phyloP scores from a whole-genome alignment of 1,140 invertebrate species.

The Tetragonula clypearis region DNA sequence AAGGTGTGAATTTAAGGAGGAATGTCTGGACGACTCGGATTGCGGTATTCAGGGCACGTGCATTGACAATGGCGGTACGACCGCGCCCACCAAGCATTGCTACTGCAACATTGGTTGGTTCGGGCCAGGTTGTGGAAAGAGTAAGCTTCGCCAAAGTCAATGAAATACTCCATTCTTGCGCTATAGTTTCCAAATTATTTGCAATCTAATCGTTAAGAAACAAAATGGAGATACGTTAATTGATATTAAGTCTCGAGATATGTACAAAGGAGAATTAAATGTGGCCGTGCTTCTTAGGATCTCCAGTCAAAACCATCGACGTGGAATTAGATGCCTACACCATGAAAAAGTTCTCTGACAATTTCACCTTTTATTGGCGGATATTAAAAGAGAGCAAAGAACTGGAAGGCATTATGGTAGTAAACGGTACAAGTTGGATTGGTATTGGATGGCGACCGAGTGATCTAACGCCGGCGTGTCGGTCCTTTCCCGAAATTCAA shows the following conservation, averaged over 20 bases:
- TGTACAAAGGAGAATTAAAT: neutral
- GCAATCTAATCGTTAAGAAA: neutral
- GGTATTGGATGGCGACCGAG: slow-evolving; percentile 92
- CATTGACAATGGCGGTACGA: slow-evolving; percentile 89
- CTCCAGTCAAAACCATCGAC: slow-evolving; percentile 84
- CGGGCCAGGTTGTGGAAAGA: slow-evolving; percentile 89
- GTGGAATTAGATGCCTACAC: slow-evolving; percentile 87
- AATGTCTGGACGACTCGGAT: slow-evolving; percentile 91
- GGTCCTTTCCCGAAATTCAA: slow-evolving; percentile 88
- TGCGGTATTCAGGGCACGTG: slow-evolving; percentile 93
- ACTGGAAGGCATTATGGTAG: slow-evolving; percentile 91
- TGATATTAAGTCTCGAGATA: neutral
- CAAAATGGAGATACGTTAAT: no score
- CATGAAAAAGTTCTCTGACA: slow-evolving; percentile 86
- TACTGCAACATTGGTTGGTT: slow-evolving; percentile 95
- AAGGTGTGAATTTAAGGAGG: slow-evolving; percentile 92
- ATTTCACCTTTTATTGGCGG: slow-evolving; percentile 91
- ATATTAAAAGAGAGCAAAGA: slow-evolving; percentile 90
- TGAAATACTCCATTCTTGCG: neutral
- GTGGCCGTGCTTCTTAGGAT: slow-evolving; percentile 81
- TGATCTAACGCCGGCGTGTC: slow-evolving; percentile 87
- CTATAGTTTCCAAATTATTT: neutral
- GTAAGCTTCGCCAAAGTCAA: slow-evolving; percentile 80
- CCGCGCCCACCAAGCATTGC: slow-evolving; percentile 91
- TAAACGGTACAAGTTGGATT: slow-evolving; percentile 93